Percentiles rank a stretch among this genome's conserved stretches.
Evolutionary conservation across 2,888 invertebrate genomes (phyloP).

Genomic region (Dichetophora obliterata): DNA sequence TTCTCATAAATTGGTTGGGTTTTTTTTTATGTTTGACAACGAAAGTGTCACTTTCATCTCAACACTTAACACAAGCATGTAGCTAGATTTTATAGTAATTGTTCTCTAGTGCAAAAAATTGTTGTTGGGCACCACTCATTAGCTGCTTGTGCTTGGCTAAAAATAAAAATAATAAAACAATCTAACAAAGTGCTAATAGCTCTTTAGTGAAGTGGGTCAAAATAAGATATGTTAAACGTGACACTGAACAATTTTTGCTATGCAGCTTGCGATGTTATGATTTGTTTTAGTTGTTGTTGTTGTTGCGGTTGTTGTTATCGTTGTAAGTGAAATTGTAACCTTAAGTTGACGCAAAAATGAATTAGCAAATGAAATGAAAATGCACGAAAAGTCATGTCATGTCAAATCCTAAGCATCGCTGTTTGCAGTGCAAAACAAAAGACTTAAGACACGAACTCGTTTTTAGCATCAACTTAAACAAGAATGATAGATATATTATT

Average conservation of each 20-base stretch:
- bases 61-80: too few relatives aligned
- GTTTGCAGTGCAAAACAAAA: slow-evolving; percentile 34
- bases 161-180: not conserved
- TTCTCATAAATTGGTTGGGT: too few relatives aligned
- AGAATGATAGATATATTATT: too few relatives aligned
- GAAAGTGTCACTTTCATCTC: too few relatives aligned
- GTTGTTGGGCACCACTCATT: too few relatives aligned
- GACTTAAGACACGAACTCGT: slow-evolving; percentile 43
- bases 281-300: not conserved
- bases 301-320: not conserved
- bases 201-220: slow-evolving; percentile 59
- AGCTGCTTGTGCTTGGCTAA: too few relatives aligned
- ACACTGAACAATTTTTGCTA: slow-evolving; percentile 9
- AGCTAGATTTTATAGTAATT: too few relatives aligned
- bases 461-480: not conserved
- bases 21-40: too few relatives aligned
- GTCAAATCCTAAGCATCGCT: slow-evolving; percentile 1
- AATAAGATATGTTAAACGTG: slow-evolving; percentile 27
- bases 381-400: slow-evolving; percentile 8
- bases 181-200: slow-evolving; percentile 58
- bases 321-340: slow-evolving; percentile 1
- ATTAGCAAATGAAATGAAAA: not conserved
- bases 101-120: too few relatives aligned
- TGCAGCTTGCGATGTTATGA: not conserved
- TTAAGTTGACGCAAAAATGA: not conserved